Evolutionary conservation across 2,113 vertebrate genomes (phyloP).

Genomic region (Indicator maculatus): DNA sequence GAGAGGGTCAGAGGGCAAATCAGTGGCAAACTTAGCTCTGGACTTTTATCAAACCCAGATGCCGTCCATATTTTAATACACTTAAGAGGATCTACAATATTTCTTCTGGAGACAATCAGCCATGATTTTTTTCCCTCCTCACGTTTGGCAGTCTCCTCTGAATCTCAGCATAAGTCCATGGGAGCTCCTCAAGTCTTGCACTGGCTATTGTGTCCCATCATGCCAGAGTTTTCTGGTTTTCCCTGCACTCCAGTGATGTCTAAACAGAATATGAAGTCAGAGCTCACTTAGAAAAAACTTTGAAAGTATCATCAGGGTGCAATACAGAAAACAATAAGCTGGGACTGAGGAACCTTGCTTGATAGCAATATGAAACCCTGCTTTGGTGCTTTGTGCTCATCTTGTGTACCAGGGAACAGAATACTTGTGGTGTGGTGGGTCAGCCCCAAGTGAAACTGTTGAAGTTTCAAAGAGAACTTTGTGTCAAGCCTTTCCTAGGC

Average conservation of each 20-base stretch:
- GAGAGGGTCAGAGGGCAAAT: not conserved
- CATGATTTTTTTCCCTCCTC: not conserved
- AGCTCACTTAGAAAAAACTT: not conserved
- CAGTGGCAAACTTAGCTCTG: not conserved
- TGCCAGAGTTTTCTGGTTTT: not conserved
- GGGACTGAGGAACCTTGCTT: not conserved
- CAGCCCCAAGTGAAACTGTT: not conserved
- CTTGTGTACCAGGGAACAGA: not conserved
- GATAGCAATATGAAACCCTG: not conserved
- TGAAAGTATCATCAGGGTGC: not conserved
- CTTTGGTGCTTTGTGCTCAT: not conserved
- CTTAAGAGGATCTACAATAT: not conserved
- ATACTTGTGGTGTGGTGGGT: not conserved
- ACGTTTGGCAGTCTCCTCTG: not conserved
- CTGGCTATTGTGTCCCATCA: accelerated
- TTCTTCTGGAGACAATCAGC: not conserved
- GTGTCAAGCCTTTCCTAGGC: not conserved
- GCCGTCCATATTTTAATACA: not conserved
- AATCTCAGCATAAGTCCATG: not conserved
- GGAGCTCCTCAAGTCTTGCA: not conserved
- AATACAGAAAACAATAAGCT: not conserved
- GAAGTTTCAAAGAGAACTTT: not conserved
- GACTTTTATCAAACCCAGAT: not conserved
- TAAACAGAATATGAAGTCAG: not conserved
- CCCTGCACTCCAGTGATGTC: not conserved